Evolutionary conservation across 2,797 vertebrate genomes (phyloP).

Genomic region (Erpetoichthys calabaricus): DNA sequence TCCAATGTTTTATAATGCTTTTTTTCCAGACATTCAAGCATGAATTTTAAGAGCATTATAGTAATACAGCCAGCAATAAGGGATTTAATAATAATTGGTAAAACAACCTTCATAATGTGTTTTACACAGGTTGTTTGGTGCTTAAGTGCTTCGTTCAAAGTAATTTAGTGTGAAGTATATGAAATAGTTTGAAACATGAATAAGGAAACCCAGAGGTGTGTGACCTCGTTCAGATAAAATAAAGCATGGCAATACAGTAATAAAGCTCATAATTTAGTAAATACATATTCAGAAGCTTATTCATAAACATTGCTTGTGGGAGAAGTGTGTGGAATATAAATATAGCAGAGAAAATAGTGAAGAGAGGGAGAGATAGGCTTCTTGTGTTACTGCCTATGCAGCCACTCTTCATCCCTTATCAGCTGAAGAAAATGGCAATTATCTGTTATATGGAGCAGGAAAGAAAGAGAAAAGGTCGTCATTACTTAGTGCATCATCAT

Average conservation of each 20-base stretch:
- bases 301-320: conserved; percentile 24
- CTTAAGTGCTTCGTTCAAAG: conserved; percentile 23
- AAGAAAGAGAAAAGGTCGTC: conserved; percentile 10
- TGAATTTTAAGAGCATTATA: no score
- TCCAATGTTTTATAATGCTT: no score
- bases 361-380: conserved; percentile 2
- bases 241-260: conserved; percentile 16
- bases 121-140: conserved; percentile 22
- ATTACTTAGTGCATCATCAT: conserved; percentile 18
- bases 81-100: conserved; percentile 22
- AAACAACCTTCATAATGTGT: conserved; percentile 19
- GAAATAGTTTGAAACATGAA: conserved; percentile 19
- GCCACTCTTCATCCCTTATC: conserved; percentile 7
- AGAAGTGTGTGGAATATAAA: conserved; percentile 14
- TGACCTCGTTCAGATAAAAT: conserved; percentile 19
- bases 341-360: conserved; percentile 3
- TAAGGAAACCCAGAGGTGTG: conserved; percentile 6
- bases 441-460: conserved; percentile 8
- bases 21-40: no score
- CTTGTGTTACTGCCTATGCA: conserved; percentile 16
- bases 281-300: conserved; percentile 28
- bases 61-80: not conserved
- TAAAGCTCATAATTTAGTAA: conserved; percentile 21
- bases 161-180: conserved; percentile 19
- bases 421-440: conserved; percentile 6